Conservation (phyloP, 1,140 invertebrate species). For the Magallana angulata region DNA sequence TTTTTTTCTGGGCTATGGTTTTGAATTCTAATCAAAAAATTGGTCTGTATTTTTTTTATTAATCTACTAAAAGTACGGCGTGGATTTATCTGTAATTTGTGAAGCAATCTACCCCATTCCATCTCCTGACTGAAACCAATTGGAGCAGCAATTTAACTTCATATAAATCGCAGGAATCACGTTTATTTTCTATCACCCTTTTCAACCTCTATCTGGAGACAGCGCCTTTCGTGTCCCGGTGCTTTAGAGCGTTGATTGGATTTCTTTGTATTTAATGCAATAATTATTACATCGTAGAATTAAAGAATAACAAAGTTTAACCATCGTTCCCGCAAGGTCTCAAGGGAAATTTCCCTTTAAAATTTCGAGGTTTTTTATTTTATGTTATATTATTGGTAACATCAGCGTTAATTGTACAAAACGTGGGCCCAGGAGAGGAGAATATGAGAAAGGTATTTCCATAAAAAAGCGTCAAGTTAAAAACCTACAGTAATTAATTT, state of each 20-base stretch:
- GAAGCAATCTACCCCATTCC: not conserved
- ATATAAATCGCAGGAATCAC: not conserved
- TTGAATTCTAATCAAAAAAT: too few relatives aligned
- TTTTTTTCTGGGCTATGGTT: too few relatives aligned
- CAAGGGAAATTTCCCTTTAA: constrained; percentile 26
- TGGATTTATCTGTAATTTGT: not conserved
- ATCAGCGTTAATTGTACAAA: constrained; percentile 25
- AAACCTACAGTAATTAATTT: constrained; percentile 13
- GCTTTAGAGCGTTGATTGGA: constrained; percentile 9
- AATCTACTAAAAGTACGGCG: not conserved
- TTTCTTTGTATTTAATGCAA: constrained; percentile 35
- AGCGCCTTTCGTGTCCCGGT: not conserved
- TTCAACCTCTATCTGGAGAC: constrained; percentile 11
- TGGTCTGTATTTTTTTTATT: too few relatives aligned
- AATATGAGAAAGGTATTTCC: constrained; percentile 16
- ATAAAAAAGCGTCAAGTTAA: not conserved
- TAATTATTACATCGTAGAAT: constrained; percentile 29
- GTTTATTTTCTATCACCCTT: constrained; percentile 22
- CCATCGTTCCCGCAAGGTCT: not conserved
- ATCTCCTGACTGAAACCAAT: not conserved
- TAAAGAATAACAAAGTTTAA: constrained; percentile 37
- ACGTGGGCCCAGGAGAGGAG: not conserved
- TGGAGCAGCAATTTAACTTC: constrained; percentile 12
- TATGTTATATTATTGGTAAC: constrained; percentile 9
- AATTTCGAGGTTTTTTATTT: constrained; percentile 27